phyloP scores from a whole-genome alignment of 2,888 invertebrate species.

The Mechanitis mazaeus region DNA sequence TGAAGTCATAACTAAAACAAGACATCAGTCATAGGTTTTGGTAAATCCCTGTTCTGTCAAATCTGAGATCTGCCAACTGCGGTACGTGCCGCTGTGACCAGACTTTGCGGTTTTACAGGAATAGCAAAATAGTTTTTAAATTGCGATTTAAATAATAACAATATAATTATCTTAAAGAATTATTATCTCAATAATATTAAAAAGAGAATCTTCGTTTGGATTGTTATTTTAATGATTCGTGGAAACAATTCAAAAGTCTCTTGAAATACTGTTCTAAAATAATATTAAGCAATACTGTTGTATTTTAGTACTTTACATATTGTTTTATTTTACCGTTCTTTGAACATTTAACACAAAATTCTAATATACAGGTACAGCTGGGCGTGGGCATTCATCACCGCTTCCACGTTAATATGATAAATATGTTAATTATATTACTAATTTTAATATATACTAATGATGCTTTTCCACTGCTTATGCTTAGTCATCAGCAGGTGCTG shows the following conservation, averaged over 20 bases:
- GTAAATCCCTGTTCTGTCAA: constrained; percentile 70
- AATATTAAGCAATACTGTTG: neutral
- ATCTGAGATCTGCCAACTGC: constrained; percentile 54
- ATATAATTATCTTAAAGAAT: too few species aligned
- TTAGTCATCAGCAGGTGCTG: too few species aligned
- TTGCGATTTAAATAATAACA: too few species aligned
- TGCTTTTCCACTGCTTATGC: too few species aligned
- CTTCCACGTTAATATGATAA: too few species aligned
- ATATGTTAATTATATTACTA: too few species aligned
- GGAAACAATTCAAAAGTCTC: neutral
- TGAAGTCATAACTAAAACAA: constrained; percentile 38
- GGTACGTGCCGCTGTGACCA: constrained; percentile 29
- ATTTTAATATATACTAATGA: too few species aligned
- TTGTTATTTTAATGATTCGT: too few species aligned
- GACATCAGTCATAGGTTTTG: constrained; percentile 67
- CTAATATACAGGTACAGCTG: neutral
- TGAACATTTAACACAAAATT: neutral
- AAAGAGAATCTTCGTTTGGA: too few species aligned
- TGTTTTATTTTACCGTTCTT: constrained; percentile 1
- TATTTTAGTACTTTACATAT: neutral
- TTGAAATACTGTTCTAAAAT: neutral
- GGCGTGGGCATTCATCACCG: too few species aligned
- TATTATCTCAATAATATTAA: too few species aligned
- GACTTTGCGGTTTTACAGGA: neutral
- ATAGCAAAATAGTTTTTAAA: too few species aligned